A percentile compares a stretch with the other conserved stretches of the same genome.
phyloP scores from a whole-genome alignment of 2,797 vertebrate species.

The Fistularia commersonii region DNA sequence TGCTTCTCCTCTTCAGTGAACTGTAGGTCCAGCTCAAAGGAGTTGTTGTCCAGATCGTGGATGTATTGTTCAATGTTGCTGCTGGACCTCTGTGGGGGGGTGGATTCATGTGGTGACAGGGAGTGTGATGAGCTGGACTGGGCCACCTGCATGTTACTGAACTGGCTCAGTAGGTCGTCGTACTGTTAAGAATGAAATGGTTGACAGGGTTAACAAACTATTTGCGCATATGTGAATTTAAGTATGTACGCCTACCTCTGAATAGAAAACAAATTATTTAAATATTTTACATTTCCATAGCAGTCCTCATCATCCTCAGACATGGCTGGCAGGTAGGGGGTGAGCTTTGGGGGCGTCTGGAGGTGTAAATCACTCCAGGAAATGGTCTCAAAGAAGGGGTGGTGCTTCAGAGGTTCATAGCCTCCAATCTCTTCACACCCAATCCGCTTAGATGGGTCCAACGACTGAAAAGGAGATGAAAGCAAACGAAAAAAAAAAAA shows the following conservation, averaged over 20 bases:
- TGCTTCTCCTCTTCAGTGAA: slow-evolving; percentile 95
- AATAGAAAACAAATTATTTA: background rate
- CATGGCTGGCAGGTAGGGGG: slow-evolving; percentile 96
- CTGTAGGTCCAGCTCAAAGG: slow-evolving; percentile 95
- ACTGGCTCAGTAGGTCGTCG: slow-evolving; percentile 98
- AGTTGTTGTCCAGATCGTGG: slow-evolving; percentile 95
- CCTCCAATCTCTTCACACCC: slow-evolving; percentile 97
- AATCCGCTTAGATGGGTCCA: slow-evolving; percentile 90
- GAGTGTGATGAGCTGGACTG: slow-evolving; percentile 88
- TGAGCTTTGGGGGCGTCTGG: slow-evolving; percentile 95
- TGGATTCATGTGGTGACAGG: slow-evolving; percentile 77
- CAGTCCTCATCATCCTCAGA: slow-evolving; percentile 98
- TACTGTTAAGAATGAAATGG: slow-evolving; percentile 73
- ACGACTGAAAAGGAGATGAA: slow-evolving; percentile 72
- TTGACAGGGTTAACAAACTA: background rate
- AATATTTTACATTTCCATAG: slow-evolving; percentile 90
- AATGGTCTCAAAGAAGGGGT: slow-evolving; percentile 92
- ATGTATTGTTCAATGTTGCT: slow-evolving; percentile 99
- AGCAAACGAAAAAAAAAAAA: too few species aligned
- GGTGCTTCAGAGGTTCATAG: slow-evolving; percentile 87
- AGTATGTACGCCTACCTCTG: background rate
- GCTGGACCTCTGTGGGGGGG: slow-evolving; percentile 81
- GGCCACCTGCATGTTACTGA: slow-evolving; percentile 97
- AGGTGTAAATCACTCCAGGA: slow-evolving; percentile 90
- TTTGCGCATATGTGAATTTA: too few species aligned